Conservation (phyloP, 2,113 vertebrate species). For the Recurvirostra avosetta region DNA sequence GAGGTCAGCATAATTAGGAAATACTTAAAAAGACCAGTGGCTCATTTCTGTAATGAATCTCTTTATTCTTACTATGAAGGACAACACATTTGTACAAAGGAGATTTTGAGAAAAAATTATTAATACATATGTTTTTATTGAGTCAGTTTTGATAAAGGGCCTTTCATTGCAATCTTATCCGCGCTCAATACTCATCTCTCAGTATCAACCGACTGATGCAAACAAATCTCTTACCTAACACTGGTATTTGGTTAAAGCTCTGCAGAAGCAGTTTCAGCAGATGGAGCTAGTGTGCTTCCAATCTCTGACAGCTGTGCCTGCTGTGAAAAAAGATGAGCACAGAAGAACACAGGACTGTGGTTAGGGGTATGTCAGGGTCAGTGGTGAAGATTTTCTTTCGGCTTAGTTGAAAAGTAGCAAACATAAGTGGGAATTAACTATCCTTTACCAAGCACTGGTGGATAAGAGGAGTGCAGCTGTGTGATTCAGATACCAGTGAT, state of each 20-base stretch:
- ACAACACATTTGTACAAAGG: background rate
- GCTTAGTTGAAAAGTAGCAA: background rate
- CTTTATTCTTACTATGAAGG: background rate
- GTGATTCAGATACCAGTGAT: background rate
- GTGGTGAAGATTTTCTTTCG: background rate
- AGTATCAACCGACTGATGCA: background rate
- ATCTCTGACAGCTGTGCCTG: background rate
- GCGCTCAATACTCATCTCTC: background rate
- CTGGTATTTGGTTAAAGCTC: background rate
- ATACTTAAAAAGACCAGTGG: background rate
- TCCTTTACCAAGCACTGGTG: background rate
- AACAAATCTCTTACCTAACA: background rate
- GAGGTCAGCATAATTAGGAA: background rate
- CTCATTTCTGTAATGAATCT: background rate
- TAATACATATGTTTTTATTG: background rate
- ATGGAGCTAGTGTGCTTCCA: slow-evolving; percentile 69
- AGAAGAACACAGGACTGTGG: background rate
- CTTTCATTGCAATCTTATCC: background rate
- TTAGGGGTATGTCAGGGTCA: background rate
- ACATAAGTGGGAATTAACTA: background rate
- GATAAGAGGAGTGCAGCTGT: background rate
- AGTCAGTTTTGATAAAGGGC: background rate
- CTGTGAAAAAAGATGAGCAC: accelerated
- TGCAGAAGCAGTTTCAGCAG: slow-evolving; percentile 55
- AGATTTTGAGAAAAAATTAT: background rate